These are phyloP conservation scores for Saccostrea glomerata DNA, from an alignment of 1,140 invertebrate genomes.

Conservation along the genomic window DNA sequence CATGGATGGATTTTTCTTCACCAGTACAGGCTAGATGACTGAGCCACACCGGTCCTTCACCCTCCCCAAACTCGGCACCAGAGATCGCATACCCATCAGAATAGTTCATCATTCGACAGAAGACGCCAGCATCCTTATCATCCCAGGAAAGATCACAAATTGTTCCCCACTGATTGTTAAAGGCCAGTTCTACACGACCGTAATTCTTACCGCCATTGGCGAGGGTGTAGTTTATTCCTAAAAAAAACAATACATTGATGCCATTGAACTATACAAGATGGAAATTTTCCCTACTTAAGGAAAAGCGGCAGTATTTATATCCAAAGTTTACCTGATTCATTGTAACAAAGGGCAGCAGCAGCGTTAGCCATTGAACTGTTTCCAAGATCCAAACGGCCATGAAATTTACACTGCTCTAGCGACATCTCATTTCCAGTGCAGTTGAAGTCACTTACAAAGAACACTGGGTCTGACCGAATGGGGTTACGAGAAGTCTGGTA, in stretches of 20 bases:
- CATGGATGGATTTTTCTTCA: slow-evolving; percentile 63
- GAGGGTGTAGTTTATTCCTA: slow-evolving; percentile 64
- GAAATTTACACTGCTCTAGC: slow-evolving; percentile 60
- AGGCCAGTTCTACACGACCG: slow-evolving; percentile 86
- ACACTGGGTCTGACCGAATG: slow-evolving; percentile 39
- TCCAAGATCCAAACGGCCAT: slow-evolving; percentile 51
- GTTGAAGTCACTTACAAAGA: slow-evolving; percentile 64
- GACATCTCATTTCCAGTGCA: slow-evolving; percentile 63
- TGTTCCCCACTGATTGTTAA: slow-evolving; percentile 72
- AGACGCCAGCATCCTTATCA: slow-evolving; percentile 63
- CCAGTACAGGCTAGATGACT: slow-evolving; percentile 68
- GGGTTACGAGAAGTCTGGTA: slow-evolving; percentile 62
- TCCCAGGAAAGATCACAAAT: slow-evolving; percentile 70
- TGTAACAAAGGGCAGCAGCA: slow-evolving; percentile 65
- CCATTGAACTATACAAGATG: background rate
- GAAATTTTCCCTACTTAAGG: background rate
- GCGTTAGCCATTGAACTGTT: slow-evolving; percentile 62
- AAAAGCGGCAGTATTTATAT: background rate
- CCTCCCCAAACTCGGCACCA: slow-evolving; percentile 61
- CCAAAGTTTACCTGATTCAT: slow-evolving; percentile 53
- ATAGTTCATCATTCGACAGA: slow-evolving; percentile 65
- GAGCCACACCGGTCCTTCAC: slow-evolving; percentile 68
- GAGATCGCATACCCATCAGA: slow-evolving; percentile 64
- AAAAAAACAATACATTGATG: background rate
- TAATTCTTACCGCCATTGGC: slow-evolving; percentile 77